phyloP scores from a whole-genome alignment of 2,797 vertebrate species.

The Glyptemys insculpta region DNA sequence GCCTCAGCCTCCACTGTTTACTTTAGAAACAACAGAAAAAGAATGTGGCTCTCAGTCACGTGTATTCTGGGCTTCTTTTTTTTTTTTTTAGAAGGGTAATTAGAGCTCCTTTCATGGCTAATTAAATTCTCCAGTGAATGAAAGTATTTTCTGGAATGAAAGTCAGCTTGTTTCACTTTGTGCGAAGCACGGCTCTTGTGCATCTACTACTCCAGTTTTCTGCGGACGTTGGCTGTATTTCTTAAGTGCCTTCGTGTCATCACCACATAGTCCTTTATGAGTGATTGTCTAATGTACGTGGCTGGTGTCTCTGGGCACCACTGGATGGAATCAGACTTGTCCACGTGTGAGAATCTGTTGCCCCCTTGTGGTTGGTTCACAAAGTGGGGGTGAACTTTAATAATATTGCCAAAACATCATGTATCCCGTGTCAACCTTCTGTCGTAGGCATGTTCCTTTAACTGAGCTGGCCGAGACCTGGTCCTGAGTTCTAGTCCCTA shows the following conservation, averaged over 20 bases:
- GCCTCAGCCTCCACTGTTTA: constrained; percentile 55
- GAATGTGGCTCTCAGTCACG: constrained; percentile 36
- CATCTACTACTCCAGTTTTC: constrained; percentile 26
- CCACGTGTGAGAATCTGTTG: neutral
- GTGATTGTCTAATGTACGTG: neutral
- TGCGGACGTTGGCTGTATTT: constrained; percentile 25
- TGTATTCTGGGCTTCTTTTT: neutral
- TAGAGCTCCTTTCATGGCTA: constrained; percentile 68
- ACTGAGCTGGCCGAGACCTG: neutral
- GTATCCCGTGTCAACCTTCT: neutral
- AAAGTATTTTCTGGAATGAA: constrained; percentile 69
- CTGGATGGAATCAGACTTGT: neutral
- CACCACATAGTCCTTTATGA: neutral
- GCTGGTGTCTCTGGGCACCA: neutral
- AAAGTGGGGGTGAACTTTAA: neutral
- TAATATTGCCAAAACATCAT: neutral
- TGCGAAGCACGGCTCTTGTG: constrained; percentile 16
- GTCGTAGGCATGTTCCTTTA: neutral
- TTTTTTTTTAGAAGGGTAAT: constrained; percentile 18
- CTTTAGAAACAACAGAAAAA: constrained; percentile 56
- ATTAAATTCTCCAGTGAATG: constrained; percentile 72
- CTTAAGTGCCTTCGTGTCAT: constrained; percentile 28
- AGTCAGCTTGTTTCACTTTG: constrained; percentile 49
- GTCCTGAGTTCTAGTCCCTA: neutral
- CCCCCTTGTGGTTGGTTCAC: neutral